phyloP scores from a whole-genome alignment of 2,113 vertebrate genomes.

The Grammomys surdaster region DNA sequence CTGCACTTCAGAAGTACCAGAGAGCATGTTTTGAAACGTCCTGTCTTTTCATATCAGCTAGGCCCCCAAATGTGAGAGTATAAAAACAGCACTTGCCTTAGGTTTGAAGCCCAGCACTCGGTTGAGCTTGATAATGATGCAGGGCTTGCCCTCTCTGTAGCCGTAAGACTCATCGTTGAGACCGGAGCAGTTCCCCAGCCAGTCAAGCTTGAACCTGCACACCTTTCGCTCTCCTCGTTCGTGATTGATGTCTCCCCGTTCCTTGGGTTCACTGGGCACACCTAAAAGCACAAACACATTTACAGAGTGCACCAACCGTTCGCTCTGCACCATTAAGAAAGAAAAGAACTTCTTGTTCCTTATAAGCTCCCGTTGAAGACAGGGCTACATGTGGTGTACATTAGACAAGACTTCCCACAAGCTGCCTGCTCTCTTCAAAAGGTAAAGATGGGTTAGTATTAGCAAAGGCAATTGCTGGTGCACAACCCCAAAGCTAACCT shows the following conservation, averaged over 20 bases:
- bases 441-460: neutral
- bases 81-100: conserved; percentile 86
- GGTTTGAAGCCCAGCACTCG: conserved; percentile 95
- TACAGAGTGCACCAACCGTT: rapidly evolving
- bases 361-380: neutral
- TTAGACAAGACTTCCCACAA: neutral
- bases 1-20: neutral
- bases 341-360: neutral
- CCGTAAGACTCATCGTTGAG: conserved; percentile 84
- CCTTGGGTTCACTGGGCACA: conserved; percentile 70
- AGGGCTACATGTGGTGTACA: rapidly evolving
- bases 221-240: conserved; percentile 84
- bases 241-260: conserved; percentile 85
- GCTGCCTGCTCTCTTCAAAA: neutral
- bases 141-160: conserved; percentile 92
- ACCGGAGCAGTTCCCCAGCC: conserved; percentile 92
- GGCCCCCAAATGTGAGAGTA: neutral
- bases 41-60: neutral
- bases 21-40: neutral
- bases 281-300: conserved; percentile 81
- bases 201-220: conserved; percentile 90
- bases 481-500: neutral
- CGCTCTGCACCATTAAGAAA: neutral
- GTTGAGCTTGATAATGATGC: conserved; percentile 96
- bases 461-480: neutral